These are phyloP conservation scores for Hypothenemus hampei DNA, from an alignment of 1,140 invertebrate species.

Conservation along the genomic window DNA sequence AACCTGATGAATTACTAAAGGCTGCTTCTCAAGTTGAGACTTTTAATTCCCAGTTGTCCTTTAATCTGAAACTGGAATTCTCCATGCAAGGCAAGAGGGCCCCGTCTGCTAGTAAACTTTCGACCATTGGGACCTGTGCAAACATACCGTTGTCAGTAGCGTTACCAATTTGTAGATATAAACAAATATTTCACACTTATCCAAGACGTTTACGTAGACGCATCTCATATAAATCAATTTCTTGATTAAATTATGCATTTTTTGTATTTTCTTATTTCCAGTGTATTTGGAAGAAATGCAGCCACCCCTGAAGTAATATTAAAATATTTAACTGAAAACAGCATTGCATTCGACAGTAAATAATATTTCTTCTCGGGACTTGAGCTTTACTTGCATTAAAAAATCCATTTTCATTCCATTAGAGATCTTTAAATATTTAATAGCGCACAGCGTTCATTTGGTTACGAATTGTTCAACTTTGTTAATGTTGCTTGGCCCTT, in stretches of 20 bases:
- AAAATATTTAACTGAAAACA: constrained; percentile 13
- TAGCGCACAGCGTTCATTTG: constrained; percentile 18
- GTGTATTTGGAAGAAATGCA: too few species aligned
- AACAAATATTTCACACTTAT: too few species aligned
- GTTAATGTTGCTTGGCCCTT: constrained; percentile 3
- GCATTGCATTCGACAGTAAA: constrained; percentile 11
- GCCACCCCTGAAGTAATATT: too few species aligned
- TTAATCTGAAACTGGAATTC: constrained; percentile 17
- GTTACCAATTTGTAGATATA: constrained; percentile 6
- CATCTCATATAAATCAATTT: too few species aligned
- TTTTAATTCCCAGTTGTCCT: constrained; percentile 25
- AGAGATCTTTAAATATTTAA: constrained; percentile 27
- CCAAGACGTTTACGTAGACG: too few species aligned
- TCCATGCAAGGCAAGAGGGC: constrained; percentile 14
- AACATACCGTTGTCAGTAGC: constrained; percentile 14
- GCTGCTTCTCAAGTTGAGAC: constrained; percentile 21
- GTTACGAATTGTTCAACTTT: constrained; percentile 22
- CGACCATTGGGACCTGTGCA: constrained; percentile 6
- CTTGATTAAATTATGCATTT: too few species aligned
- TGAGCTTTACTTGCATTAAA: constrained; percentile 16
- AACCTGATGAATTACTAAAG: constrained; percentile 22
- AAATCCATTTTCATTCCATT: constrained; percentile 29
- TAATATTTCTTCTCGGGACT: constrained; percentile 20
- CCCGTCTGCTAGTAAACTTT: constrained; percentile 15
- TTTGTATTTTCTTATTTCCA: too few species aligned